phyloP scores from a whole-genome alignment of 2,113 vertebrate genomes.

The Mandrillus leucophaeus region DNA sequence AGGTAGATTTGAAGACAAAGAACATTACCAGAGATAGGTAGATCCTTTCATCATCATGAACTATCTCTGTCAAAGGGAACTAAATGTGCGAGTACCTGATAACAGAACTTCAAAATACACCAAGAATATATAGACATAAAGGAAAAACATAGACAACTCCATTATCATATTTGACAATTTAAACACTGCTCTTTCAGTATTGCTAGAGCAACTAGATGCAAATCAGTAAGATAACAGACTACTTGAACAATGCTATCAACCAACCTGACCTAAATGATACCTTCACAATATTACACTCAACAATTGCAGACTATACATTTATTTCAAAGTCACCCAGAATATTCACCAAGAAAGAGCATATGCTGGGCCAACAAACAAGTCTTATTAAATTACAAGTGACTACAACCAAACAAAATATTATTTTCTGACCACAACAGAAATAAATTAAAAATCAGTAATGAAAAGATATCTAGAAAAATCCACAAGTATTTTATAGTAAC shows the following conservation, averaged over 20 bases:
- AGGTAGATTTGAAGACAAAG: neutral
- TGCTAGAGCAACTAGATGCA: neutral
- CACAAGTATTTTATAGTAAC: neutral
- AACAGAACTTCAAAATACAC: neutral
- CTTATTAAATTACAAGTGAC: neutral
- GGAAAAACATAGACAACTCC: neutral
- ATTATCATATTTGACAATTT: neutral
- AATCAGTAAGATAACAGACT: neutral
- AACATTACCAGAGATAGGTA: neutral
- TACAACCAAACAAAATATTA: neutral
- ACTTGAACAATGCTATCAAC: neutral
- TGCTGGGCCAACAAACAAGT: neutral
- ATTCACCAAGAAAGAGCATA: neutral
- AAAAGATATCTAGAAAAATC: neutral
- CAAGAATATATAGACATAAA: neutral
- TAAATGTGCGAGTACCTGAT: neutral
- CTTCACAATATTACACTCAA: neutral
- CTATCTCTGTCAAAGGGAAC: neutral
- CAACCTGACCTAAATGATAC: neutral
- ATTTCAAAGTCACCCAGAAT: neutral
- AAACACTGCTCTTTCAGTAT: neutral
- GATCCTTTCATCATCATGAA: neutral
- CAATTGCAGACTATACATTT: neutral
- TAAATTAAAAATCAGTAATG: neutral
- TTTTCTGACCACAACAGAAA: neutral